Percentiles rank a stretch among this genome's conserved stretches.
phyloP scores from a whole-genome alignment of 92 coral and sea anemone genomes.

The Bergia puertoricense region DNA sequence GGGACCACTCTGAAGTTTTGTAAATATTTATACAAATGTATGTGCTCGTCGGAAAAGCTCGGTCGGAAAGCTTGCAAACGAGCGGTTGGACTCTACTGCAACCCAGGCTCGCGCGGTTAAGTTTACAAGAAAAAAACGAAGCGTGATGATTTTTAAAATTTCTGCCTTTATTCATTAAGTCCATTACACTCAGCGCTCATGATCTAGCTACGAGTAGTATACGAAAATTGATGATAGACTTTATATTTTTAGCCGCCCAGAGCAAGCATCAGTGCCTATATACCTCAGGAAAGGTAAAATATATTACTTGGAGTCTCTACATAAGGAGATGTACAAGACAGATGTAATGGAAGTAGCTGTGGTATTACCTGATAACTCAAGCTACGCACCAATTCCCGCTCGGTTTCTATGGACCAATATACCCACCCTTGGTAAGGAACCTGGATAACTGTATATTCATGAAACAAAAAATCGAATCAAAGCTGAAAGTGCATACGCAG shows the following conservation, averaged over 20 bases:
- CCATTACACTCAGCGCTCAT: too few relatives aligned
- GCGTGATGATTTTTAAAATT: too few relatives aligned
- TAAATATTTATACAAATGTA: too few relatives aligned
- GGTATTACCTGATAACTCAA: conserved; percentile 18
- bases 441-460: neutral
- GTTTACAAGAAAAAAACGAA: too few relatives aligned
- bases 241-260: conserved; percentile 15
- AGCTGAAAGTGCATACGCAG: too few relatives aligned
- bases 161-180: too few relatives aligned
- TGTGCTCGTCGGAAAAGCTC: too few relatives aligned
- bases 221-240: neutral
- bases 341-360: conserved; percentile 37
- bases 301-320: conserved; percentile 30
- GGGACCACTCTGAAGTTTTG: too few relatives aligned
- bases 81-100: too few relatives aligned
- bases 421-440: conserved; percentile 17
- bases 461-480: neutral
- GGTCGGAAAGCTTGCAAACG: too few relatives aligned
- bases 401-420: conserved; percentile 25
- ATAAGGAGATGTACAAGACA: conserved; percentile 37
- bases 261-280: conserved; percentile 29
- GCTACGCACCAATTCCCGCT: conserved; percentile 35
- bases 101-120: too few relatives aligned
- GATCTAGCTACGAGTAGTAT: too few relatives aligned
- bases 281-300: conserved; percentile 24